Conservation (phyloP, 2,888 invertebrate species). For the Galeopsomyia nigrocyanea region DNA sequence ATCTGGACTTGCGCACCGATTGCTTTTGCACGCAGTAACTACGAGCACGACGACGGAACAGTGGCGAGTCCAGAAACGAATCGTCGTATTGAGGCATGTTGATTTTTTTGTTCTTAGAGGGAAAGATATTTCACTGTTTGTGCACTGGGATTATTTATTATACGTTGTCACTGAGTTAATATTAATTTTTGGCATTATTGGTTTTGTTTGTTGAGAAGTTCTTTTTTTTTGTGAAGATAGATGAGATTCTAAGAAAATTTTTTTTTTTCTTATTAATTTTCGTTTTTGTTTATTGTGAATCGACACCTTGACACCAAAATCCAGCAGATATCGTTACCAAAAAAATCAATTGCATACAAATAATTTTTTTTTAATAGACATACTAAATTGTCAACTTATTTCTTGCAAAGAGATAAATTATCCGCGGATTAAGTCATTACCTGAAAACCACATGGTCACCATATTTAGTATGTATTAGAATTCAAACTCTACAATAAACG, state of each 20-base stretch:
- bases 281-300: neutral
- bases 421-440: no score
- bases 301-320: no score
- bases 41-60: conserved; percentile 64
- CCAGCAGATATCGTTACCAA: no score
- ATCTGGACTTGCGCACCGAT: conserved; percentile 61
- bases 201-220: neutral
- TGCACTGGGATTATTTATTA: neutral
- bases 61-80: conserved; percentile 64
- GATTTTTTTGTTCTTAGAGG: conserved; percentile 33
- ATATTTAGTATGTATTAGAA: no score
- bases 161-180: neutral
- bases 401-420: no score
- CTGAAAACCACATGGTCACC: no score
- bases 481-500: no score
- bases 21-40: conserved; percentile 64
- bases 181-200: neutral
- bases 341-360: no score
- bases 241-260: no score
- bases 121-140: neutral
- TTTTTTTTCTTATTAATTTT: neutral
- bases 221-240: neutral
- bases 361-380: no score
- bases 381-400: no score
- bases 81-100: conserved; percentile 67